Evolutionary conservation across 1,140 invertebrate species (phyloP).

Genomic region (Calycopis cecrops): DNA sequence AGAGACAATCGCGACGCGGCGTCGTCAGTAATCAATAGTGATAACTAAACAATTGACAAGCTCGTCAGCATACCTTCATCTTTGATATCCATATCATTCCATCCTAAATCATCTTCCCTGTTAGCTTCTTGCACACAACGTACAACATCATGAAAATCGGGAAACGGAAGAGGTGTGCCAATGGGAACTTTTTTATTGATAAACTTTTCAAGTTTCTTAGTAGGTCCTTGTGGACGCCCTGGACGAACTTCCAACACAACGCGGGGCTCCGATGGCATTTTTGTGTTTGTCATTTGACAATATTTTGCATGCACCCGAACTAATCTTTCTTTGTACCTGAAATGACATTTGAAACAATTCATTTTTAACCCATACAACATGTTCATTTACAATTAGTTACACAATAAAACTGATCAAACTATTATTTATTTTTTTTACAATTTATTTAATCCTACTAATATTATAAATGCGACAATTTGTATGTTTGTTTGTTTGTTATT

Average conservation of each 20-base stretch:
- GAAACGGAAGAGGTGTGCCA: slow-evolving; percentile 55
- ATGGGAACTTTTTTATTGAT: slow-evolving; percentile 63
- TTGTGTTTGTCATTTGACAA: slow-evolving; percentile 60
- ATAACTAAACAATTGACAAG: too few relatives aligned
- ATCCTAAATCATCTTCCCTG: slow-evolving; percentile 49
- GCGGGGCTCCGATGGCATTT: slow-evolving; percentile 64
- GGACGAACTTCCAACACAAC: slow-evolving; percentile 47
- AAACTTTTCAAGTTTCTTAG: slow-evolving; percentile 51
- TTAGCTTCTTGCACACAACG: slow-evolving; percentile 57
- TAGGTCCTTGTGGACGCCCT: slow-evolving; percentile 45
- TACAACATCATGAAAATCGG: slow-evolving; percentile 64
- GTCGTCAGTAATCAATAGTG: too few relatives aligned
- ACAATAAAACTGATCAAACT: too few relatives aligned
- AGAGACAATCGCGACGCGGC: too few relatives aligned
- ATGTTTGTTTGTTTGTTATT: too few relatives aligned
- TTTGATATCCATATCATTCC: slow-evolving; percentile 59
- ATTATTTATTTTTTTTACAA: too few relatives aligned
- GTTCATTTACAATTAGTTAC: too few relatives aligned
- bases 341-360: slow-evolving; percentile 20
- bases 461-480: too few relatives aligned
- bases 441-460: too few relatives aligned
- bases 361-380: too few relatives aligned
- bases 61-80: slow-evolving; percentile 50
- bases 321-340: slow-evolving; percentile 60
- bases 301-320: slow-evolving; percentile 58